Evolutionary conservation across 2,113 vertebrate genomes (phyloP), one percentile per base, ranked within the genome.

Genomic region (Corythornis madagascariensis): DNA sequence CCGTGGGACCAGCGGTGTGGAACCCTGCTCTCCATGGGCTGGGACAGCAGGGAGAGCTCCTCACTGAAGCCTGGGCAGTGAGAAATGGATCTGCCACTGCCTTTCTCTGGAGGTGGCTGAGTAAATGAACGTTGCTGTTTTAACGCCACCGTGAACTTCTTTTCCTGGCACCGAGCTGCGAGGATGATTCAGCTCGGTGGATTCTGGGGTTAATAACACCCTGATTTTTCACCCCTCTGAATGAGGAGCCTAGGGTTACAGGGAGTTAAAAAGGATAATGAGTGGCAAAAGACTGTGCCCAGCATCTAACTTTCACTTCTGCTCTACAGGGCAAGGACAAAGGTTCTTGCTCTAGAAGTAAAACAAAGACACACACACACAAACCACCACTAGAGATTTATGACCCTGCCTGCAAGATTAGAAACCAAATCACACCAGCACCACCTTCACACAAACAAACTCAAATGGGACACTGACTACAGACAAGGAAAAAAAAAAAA

Each of bases 171-270:
- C 16, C 11, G 21, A 18, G 52, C 43, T 6, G 55, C 48, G 42
- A 50, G 33, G 63, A 60, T 45, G 55, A 26, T 77, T 35, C 3
- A 1, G 12, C 2, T 7, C 0, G 1, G 63, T 53, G 0, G 0
- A 1, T 13, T 65, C 42, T 3, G 15, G 25, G 71, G 52, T 31
- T 13, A 48, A 21, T 1, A 4, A 19, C 25, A 29, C 33, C 83
- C 5, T 4, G 70, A 4, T 42, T 79, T 79, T 50, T 31, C 52
- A 66, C 69, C 35, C 83, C 81, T 65, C 71, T 9, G 17, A 52
- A 6, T 0, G 18, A 80, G 65, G 45, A 69, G 53, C 3, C 38
- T 43, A 79, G 1, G 2, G 55, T 35, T 66, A 80, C 1, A 69
- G 43, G n/a, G 63, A 42, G 35, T 71, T 77, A n/a, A 76, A 82